These are phyloP conservation scores for Equus quagga DNA, from an alignment of 2,113 vertebrate species.

Conservation along the genomic window DNA sequence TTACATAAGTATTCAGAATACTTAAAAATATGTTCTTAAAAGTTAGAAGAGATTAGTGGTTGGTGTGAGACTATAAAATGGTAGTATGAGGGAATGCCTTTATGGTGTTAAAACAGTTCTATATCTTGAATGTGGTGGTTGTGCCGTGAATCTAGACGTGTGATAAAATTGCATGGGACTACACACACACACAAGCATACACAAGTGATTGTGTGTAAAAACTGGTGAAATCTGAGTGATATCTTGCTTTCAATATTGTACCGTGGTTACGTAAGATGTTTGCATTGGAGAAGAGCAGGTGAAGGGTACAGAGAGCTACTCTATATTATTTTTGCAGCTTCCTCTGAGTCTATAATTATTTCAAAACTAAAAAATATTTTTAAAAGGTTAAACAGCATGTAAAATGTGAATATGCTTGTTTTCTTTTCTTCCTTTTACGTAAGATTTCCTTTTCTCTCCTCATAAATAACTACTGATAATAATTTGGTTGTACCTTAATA, in stretches of 20 bases:
- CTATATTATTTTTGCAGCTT: neutral
- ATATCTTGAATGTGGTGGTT: neutral
- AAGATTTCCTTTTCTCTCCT: neutral
- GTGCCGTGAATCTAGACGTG: neutral
- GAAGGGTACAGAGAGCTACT: neutral
- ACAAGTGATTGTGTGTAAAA: neutral
- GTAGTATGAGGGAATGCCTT: neutral
- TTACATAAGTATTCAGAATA: neutral
- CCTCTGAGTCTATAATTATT: neutral
- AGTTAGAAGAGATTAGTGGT: neutral
- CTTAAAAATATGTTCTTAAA: neutral
- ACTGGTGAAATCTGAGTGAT: neutral
- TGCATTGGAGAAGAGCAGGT: neutral
- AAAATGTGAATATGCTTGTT: neutral
- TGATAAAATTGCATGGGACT: neutral
- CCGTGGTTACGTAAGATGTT: neutral
- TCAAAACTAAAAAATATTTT: neutral
- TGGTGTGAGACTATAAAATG: neutral
- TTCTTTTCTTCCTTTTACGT: neutral
- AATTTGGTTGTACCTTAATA: neutral
- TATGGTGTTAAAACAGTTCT: neutral
- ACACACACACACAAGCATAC: neutral
- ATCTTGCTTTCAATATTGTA: neutral
- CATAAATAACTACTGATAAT: neutral
- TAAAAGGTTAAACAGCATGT: neutral